Evolutionary conservation across 2,797 vertebrate genomes (phyloP).

Genomic region (Enoplosus armatus): DNA sequence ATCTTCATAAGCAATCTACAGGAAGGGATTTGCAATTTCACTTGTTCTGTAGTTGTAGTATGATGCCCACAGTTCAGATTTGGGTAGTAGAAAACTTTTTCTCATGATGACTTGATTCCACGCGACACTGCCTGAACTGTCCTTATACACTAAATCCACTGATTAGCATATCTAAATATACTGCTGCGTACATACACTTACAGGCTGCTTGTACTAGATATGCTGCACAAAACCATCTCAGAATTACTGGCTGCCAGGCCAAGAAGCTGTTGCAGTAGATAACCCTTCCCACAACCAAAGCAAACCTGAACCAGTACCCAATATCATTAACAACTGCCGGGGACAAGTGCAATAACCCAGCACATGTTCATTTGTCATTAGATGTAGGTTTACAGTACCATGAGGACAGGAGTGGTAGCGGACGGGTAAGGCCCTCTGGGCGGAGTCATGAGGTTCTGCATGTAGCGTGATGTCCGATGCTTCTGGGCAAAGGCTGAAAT

Average conservation of each 20-base stretch:
- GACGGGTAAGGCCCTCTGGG: conserved; percentile 90
- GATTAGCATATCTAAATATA: neutral
- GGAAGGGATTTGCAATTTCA: neutral
- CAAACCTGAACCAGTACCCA: neutral
- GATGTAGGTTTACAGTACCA: conserved; percentile 79
- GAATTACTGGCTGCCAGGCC: neutral
- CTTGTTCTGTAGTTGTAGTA: neutral
- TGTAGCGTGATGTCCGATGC: conserved; percentile 91
- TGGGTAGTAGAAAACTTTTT: neutral
- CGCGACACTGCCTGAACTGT: neutral
- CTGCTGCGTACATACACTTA: neutral
- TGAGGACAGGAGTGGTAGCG: conserved; percentile 91
- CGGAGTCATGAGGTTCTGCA: conserved; percentile 92
- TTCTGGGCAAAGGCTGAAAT: conserved; percentile 98
- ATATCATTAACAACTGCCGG: neutral
- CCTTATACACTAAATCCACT: neutral
- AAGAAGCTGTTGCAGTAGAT: conserved; percentile 10
- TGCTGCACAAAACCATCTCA: neutral
- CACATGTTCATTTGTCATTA: neutral
- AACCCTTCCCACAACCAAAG: neutral
- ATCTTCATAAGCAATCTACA: neutral
- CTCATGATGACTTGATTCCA: neutral
- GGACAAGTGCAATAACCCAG: neutral
- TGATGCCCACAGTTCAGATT: no score
- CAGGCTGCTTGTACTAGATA: neutral